Conservation (phyloP, 2,797 vertebrate genomes). For the Yasuhikotakia modesta region DNA sequence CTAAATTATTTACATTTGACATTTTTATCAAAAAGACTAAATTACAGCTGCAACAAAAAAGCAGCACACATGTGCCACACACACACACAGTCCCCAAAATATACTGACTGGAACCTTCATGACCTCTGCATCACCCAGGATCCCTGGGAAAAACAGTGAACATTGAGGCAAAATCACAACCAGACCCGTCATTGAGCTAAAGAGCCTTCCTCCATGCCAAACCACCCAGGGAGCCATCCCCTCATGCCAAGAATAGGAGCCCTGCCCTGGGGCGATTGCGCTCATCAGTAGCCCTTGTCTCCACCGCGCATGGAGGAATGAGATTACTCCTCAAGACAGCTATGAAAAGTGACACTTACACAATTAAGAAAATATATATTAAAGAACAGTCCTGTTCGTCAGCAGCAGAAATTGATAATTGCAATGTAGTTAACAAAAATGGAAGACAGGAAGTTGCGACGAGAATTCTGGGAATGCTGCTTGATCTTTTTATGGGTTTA, state of each 20-base stretch:
- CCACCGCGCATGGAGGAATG: constrained; percentile 16
- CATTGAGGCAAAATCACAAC: constrained; percentile 75
- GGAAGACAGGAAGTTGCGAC: neutral
- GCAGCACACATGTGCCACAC: constrained; percentile 45
- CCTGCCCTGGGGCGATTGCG: constrained; percentile 48
- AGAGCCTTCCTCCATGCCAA: constrained; percentile 51
- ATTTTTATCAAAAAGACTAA: too few relatives aligned
- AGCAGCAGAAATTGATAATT: constrained; percentile 3
- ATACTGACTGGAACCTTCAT: constrained; percentile 59
- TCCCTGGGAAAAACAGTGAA: constrained; percentile 68
- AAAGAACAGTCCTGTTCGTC: constrained; percentile 39
- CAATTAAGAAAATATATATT: constrained; percentile 41
- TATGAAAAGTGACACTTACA: constrained; percentile 48
- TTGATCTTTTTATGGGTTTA: neutral
- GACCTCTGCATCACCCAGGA: constrained; percentile 75
- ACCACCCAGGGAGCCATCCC: constrained; percentile 72
- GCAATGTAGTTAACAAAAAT: too few relatives aligned
- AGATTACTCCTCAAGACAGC: constrained; percentile 36
- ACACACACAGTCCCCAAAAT: constrained; percentile 44
- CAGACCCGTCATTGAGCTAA: constrained; percentile 67
- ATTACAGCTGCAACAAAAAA: too few relatives aligned
- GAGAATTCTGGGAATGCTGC: constrained; percentile 46
- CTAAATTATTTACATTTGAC: too few relatives aligned
- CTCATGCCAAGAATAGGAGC: constrained; percentile 39
- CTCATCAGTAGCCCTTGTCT: constrained; percentile 28